Conservation (phyloP, 2,113 vertebrate species). For the Entomyzon cyanotis region DNA sequence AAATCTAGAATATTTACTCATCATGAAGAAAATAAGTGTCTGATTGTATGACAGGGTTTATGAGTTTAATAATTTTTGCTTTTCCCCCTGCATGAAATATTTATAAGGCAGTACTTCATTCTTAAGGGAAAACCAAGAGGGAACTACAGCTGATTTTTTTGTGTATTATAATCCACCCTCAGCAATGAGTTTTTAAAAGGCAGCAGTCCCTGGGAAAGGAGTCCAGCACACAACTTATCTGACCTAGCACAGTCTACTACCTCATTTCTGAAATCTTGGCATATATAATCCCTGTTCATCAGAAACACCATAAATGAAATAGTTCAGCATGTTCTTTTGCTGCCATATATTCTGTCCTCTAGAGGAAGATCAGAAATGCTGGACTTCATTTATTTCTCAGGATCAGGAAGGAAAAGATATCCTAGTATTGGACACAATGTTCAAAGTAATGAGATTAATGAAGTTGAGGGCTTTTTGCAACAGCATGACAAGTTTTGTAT, state of each 20-base stretch:
- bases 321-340: neutral
- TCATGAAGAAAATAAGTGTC: neutral
- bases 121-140: neutral
- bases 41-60: neutral
- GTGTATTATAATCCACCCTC: neutral
- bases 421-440: neutral
- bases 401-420: neutral
- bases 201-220: neutral
- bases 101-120: neutral
- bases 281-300: neutral
- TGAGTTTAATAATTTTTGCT: neutral
- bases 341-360: neutral
- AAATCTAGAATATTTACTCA: neutral
- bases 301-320: neutral
- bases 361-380: neutral
- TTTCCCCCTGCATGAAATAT: neutral
- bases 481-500: neutral
- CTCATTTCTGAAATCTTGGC: neutral
- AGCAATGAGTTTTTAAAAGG: neutral
- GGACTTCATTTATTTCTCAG: neutral
- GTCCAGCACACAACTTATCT: neutral
- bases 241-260: neutral
- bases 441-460: neutral
- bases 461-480: conserved; percentile 25
- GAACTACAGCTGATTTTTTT: neutral